Base-by-base conservation (phyloP, 1,140 invertebrate genomes). In the Sitophilus oryzae region DNA sequence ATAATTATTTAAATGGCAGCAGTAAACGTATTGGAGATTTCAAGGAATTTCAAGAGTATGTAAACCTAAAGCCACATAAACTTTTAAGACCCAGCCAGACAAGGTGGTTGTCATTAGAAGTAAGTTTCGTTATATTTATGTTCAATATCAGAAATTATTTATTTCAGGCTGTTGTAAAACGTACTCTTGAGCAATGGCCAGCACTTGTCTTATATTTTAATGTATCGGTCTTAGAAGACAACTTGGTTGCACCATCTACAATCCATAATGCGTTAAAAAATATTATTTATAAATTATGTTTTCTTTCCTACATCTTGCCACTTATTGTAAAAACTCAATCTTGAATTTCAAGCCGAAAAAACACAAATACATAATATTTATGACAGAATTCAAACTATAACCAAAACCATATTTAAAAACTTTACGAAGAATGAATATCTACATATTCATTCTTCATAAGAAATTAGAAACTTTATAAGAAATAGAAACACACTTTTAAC, bases 241-340 rank as follows among this genome's bases (percentile, higher is more conserved):
- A 47, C n/a, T 10, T 36, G 1, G 8, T 10, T n/a, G 37, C 8
- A 9, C 19, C 22, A 19, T 36, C 18, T 21, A 11, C 21, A 20
- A 50, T 55, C 5, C 36, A 37, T 2, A 16, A 15, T 49, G 52
- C 43, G n/a, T 22, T 53, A 37, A 53, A 46, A 30, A 56, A 40
- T 41, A 14, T 18, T n/a, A 34, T 56, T 8, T 56, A n/a, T 51
- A 50, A 56, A 19, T 3, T 56, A 4, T 56, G 51, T 49, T 56
- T 56, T 56, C 16, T 56, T 1, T 11, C 6, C 3, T 56, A 21
- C 18, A 40, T 49, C 25, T 30, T 56, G n/a, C 6, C 46, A 56
- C n/a, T 10, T 51, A 16, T 41, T 56, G 6, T 41, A 5, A 21
- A 56, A 56, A 11, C 6, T 56, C 2, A 56, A 56, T 50, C 30